These are phyloP conservation scores for Oplegnathus fasciatus DNA, from an alignment of 2,113 vertebrate species.

Conservation along the genomic window DNA sequence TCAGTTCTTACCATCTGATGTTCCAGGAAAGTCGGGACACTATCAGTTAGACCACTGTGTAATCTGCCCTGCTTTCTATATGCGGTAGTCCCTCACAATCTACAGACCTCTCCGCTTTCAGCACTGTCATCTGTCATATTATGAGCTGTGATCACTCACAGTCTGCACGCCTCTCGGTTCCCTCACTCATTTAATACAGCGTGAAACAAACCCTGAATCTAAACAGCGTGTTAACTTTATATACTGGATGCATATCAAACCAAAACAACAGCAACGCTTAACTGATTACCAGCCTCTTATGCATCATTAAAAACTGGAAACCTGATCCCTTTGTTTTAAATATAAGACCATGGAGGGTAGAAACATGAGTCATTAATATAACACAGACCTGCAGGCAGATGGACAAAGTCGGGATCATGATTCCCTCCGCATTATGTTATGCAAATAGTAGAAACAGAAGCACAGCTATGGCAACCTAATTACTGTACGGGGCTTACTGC, in stretches of 20 bases:
- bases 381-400: slow-evolving; percentile 41
- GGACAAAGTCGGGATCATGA: background rate
- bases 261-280: background rate
- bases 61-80: background rate
- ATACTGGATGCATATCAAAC: background rate
- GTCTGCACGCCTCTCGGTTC: background rate
- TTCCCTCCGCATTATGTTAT: background rate
- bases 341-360: slow-evolving; percentile 28
- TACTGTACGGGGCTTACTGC: background rate
- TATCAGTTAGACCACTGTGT: background rate
- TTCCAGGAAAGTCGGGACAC: background rate
- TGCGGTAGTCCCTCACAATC: background rate
- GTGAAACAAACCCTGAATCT: background rate
- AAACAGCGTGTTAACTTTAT: background rate
- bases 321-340: slow-evolving; percentile 49
- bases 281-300: slow-evolving; percentile 34
- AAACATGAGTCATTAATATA: slow-evolving; percentile 58
- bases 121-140: background rate
- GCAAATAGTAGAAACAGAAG: background rate
- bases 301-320: slow-evolving; percentile 70
- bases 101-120: background rate
- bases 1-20: background rate
- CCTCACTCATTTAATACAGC: background rate
- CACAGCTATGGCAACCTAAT: background rate
- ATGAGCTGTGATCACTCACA: background rate